phyloP scores from a whole-genome alignment of 2,113 vertebrate genomes.

The Salminus brasiliensis region DNA sequence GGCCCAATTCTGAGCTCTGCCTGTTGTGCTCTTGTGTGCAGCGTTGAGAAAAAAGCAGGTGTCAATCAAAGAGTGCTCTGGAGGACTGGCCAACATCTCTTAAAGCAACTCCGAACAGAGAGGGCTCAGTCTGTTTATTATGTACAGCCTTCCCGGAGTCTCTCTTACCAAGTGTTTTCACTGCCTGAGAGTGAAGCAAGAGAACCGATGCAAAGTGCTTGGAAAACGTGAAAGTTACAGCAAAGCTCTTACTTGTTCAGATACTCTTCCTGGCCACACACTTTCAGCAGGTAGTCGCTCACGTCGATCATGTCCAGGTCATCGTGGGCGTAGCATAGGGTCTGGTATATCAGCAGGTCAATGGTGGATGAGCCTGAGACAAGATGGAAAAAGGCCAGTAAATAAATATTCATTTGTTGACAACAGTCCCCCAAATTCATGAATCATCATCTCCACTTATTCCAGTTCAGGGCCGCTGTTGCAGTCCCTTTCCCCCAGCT shows the following conservation, averaged over 20 bases:
- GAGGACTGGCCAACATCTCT: neutral
- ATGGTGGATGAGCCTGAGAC: slow-evolving; percentile 87
- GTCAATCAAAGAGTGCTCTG: neutral
- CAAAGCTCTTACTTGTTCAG: slow-evolving; percentile 85
- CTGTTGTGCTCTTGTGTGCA: neutral
- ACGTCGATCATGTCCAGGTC: slow-evolving; percentile 83
- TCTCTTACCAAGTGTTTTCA: neutral
- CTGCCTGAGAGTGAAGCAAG: neutral
- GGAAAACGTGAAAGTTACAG: too few species aligned
- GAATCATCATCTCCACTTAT: too few species aligned
- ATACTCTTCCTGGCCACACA: slow-evolving; percentile 81
- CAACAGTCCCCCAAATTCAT: too few species aligned
- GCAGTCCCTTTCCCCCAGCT: too few species aligned
- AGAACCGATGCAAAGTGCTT: neutral
- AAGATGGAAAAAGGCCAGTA: neutral
- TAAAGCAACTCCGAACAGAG: neutral
- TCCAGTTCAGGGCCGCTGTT: too few species aligned
- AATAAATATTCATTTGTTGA: too few species aligned
- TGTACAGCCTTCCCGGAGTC: neutral
- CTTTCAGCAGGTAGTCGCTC: slow-evolving; percentile 75
- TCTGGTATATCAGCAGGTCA: slow-evolving; percentile 94
- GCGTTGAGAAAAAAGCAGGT: neutral
- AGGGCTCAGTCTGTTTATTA: neutral
- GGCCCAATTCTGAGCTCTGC: slow-evolving; percentile 5
- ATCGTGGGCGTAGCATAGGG: slow-evolving; percentile 90